These are phyloP conservation scores for Pyrocephalus nanus DNA, from an alignment of 2,797 vertebrate species.

Conservation along the genomic window DNA sequence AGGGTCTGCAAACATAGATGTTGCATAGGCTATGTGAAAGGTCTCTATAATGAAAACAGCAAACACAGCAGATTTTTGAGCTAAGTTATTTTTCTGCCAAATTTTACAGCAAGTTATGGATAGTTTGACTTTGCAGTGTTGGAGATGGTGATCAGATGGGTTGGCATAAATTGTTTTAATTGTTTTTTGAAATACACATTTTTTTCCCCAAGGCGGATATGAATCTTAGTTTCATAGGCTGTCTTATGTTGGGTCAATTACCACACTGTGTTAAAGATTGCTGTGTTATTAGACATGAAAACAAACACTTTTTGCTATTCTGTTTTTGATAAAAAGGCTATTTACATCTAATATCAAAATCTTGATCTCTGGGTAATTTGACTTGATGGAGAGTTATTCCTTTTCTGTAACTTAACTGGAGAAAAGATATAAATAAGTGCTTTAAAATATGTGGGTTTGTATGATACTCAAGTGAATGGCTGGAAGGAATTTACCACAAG, in stretches of 20 bases:
- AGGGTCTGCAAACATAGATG: constrained; percentile 73
- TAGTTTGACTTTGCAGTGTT: constrained; percentile 38
- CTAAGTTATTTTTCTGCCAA: constrained; percentile 68
- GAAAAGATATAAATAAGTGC: neutral
- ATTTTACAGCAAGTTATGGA: constrained; percentile 40
- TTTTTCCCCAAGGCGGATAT: constrained; percentile 9
- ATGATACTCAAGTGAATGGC: neutral
- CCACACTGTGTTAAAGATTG: neutral
- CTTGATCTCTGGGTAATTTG: neutral
- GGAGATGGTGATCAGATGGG: constrained; percentile 16
- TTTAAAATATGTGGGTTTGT: neutral
- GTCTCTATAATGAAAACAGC: constrained; percentile 61
- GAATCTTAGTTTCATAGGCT: constrained; percentile 11
- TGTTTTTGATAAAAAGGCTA: neutral
- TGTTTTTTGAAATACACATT: constrained; percentile 24
- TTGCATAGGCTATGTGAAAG: constrained; percentile 51
- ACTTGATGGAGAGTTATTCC: neutral
- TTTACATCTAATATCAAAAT: constrained; percentile 7
- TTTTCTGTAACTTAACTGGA: neutral
- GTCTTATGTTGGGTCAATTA: constrained; percentile 20
- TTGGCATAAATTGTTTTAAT: constrained; percentile 62
- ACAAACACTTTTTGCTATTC: neutral
- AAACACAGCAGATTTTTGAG: constrained; percentile 67
- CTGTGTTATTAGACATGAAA: neutral
- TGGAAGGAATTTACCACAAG: neutral